phyloP scores from a whole-genome alignment of 2,797 vertebrate species.

The Arnoldichthys spilopterus region DNA sequence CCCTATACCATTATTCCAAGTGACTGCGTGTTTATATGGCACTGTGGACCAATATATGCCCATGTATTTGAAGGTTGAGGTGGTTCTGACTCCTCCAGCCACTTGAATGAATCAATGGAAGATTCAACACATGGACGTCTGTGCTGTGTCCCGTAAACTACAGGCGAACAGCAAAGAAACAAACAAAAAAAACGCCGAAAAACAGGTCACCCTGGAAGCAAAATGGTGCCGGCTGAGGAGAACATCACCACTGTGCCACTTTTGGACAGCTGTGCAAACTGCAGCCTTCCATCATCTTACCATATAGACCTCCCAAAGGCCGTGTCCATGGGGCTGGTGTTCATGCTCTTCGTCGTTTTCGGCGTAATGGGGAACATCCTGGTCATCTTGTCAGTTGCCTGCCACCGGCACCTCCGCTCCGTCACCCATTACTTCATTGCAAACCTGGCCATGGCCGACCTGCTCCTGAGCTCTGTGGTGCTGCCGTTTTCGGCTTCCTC shows the following conservation, averaged over 20 bases:
- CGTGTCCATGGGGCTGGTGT: slow-evolving; percentile 69
- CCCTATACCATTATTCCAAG: not conserved
- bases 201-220: slow-evolving; percentile 4
- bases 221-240: slow-evolving; percentile 64
- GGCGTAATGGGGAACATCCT: slow-evolving; percentile 81
- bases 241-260: slow-evolving; percentile 61
- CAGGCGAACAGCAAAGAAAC: no score
- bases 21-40: not conserved
- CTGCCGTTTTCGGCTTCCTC: slow-evolving; percentile 78
- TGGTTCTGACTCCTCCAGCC: not conserved
- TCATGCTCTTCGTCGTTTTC: slow-evolving; percentile 75
- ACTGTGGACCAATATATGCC: not conserved
- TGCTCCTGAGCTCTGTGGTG: slow-evolving; percentile 78
- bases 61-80: not conserved
- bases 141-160: no score
- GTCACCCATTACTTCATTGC: slow-evolving; percentile 82
- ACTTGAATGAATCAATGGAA: not conserved
- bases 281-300: slow-evolving; percentile 63
- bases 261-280: slow-evolving; percentile 69
- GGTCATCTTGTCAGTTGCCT: slow-evolving; percentile 79
- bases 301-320: slow-evolving; percentile 69
- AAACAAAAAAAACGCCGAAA: not conserved
- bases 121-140: not conserved
- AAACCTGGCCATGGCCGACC: slow-evolving; percentile 79
- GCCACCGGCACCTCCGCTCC: slow-evolving; percentile 78